Evolutionary conservation across 2,113 vertebrate genomes (phyloP).

Genomic region (Trichomycterus rosablanca): DNA sequence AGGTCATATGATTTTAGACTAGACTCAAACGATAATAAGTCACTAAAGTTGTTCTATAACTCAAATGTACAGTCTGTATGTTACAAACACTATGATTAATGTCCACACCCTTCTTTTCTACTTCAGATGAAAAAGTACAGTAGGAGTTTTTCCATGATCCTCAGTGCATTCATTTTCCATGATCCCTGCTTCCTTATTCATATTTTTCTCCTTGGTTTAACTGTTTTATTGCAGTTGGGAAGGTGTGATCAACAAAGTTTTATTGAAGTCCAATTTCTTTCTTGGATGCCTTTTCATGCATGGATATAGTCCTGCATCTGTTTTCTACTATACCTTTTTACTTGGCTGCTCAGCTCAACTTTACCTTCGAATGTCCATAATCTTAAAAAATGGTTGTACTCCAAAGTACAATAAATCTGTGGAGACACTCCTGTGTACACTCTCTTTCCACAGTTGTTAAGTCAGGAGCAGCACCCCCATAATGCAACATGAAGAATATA

Average conservation of each 20-base stretch:
- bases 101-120: slow-evolving; percentile 18
- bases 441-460: slow-evolving; percentile 30
- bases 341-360: slow-evolving; percentile 52
- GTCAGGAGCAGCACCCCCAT: slow-evolving; percentile 29
- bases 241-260: slow-evolving; percentile 57
- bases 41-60: not conserved
- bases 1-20: too few relatives aligned
- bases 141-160: slow-evolving; percentile 36
- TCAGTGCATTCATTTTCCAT: slow-evolving; percentile 47
- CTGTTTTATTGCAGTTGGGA: slow-evolving; percentile 47
- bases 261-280: slow-evolving; percentile 50
- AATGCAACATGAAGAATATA: not conserved
- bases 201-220: slow-evolving; percentile 38
- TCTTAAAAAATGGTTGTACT: slow-evolving; percentile 55
- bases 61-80: slow-evolving; percentile 2
- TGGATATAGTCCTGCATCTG: slow-evolving; percentile 56
- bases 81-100: slow-evolving; percentile 1
- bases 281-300: slow-evolving; percentile 50
- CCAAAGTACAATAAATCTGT: slow-evolving; percentile 56
- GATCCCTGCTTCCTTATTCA: slow-evolving; percentile 36
- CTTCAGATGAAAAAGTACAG: not conserved
- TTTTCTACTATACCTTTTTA: slow-evolving; percentile 49
- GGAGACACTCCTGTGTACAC: slow-evolving; percentile 54
- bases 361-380: slow-evolving; percentile 55
- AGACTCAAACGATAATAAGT: too few relatives aligned